These are phyloP conservation scores for Delphinapterus leucas DNA, from an alignment of 2,113 vertebrate genomes.

Conservation along the genomic window DNA sequence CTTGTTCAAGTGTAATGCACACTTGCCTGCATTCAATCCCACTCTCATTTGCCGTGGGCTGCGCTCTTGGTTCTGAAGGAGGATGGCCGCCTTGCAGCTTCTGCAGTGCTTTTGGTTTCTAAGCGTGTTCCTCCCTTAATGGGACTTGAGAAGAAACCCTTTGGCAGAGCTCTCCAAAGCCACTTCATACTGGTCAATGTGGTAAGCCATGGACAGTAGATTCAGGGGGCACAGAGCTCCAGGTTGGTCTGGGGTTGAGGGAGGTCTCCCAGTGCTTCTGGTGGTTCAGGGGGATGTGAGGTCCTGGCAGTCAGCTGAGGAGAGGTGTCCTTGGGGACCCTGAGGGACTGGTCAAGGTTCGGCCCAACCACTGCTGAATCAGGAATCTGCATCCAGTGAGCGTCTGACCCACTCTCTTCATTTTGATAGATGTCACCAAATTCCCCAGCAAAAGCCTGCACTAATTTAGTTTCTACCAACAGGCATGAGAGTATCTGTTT, in stretches of 20 bases:
- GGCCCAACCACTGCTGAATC: not conserved
- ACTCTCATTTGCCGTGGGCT: fast-evolving
- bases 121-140: not conserved
- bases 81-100: fast-evolving
- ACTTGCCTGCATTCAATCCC: fast-evolving
- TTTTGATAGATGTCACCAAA: not conserved
- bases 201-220: too few relatives aligned
- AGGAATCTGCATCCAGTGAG: not conserved
- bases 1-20: not conserved
- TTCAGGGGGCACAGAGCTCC: not conserved
- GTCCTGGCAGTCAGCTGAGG: not conserved
- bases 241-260: not conserved
- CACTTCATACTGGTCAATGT: not conserved
- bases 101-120: not conserved
- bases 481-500: not conserved
- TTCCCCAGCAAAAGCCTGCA: not conserved
- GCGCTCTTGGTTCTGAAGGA: not conserved
- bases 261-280: not conserved
- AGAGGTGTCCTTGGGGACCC: not conserved
- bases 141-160: not conserved
- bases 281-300: not conserved
- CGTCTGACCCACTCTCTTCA: not conserved
- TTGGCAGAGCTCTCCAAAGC: not conserved
- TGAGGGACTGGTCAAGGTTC: not conserved
- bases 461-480: not conserved